These are phyloP conservation scores for Pimpla rufipes DNA, from an alignment of 2,888 invertebrate species.

Conservation along the genomic window DNA sequence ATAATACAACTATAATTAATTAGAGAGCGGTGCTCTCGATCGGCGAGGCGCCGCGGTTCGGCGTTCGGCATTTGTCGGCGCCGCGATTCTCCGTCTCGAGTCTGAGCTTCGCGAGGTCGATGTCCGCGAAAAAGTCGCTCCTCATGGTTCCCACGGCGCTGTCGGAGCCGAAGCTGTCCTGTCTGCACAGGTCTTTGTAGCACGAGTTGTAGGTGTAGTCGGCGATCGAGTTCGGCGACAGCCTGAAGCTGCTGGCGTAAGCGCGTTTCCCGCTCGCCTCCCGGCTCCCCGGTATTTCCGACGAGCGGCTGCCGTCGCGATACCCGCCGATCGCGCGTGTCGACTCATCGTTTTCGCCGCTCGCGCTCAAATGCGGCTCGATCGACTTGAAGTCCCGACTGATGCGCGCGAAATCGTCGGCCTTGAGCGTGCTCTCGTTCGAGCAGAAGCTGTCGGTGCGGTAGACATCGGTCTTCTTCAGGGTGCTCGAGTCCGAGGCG, in stretches of 20 bases:
- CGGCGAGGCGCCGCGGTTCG: slow-evolving; percentile 80
- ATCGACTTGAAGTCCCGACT: slow-evolving; percentile 63
- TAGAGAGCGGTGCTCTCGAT: slow-evolving; percentile 83
- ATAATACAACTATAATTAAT: slow-evolving; percentile 48
- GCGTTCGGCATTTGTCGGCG: slow-evolving; percentile 79
- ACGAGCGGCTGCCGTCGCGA: slow-evolving; percentile 58
- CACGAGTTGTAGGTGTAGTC: slow-evolving; percentile 76
- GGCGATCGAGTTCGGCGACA: slow-evolving; percentile 70
- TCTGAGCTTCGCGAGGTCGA: slow-evolving; percentile 81
- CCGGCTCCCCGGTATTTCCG: slow-evolving; percentile 50
- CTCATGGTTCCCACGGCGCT: slow-evolving; percentile 84
- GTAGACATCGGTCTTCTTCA: slow-evolving; percentile 72
- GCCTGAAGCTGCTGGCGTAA: slow-evolving; percentile 71
- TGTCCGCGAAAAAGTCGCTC: slow-evolving; percentile 83
- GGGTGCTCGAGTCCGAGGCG: slow-evolving; percentile 70
- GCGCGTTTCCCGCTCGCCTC: slow-evolving; percentile 62
- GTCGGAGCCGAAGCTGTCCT: slow-evolving; percentile 83
- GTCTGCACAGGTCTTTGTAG: slow-evolving; percentile 78
- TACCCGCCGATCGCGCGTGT: slow-evolving; percentile 38
- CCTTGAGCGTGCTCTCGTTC: slow-evolving; percentile 75
- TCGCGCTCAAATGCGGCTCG: slow-evolving; percentile 32
- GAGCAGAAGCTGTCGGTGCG: slow-evolving; percentile 77
- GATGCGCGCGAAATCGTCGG: slow-evolving; percentile 68
- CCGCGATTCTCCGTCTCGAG: slow-evolving; percentile 78
- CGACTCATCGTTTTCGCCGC: slow-evolving; percentile 46